Conservation (phyloP, 2,888 invertebrate genomes). For the Nudaria mundana region DNA sequence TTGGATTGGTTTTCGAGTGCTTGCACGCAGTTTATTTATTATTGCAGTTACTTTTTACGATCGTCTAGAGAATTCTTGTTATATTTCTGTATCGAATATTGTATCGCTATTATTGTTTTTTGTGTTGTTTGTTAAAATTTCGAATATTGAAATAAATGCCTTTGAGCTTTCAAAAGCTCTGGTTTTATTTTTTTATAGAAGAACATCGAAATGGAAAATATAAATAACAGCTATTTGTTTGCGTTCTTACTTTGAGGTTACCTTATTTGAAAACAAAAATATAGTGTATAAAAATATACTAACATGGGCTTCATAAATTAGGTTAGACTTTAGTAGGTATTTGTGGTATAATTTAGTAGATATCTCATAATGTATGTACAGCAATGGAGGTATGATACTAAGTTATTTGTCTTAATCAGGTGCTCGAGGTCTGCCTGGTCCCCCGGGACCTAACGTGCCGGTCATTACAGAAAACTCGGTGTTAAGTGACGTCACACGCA, state of each 20-base stretch:
- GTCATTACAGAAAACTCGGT: slow-evolving; percentile 54
- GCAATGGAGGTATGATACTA: no score
- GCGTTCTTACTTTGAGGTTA: no score
- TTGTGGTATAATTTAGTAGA: no score
- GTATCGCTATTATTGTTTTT: slow-evolving; percentile 24
- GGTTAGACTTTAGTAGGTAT: no score
- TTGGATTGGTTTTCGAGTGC: slow-evolving; percentile 50
- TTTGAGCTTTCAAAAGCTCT: slow-evolving; percentile 11
- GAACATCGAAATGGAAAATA: background rate
- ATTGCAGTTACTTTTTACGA: slow-evolving; percentile 60
- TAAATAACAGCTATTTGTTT: no score
- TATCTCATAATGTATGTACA: no score
- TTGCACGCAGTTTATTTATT: slow-evolving; percentile 60
- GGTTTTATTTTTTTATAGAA: slow-evolving; percentile 8
- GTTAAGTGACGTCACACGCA: slow-evolving; percentile 42
- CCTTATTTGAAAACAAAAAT: no score
- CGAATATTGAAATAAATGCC: slow-evolving; percentile 28
- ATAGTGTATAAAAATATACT: no score
- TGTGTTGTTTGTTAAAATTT: slow-evolving; percentile 16
- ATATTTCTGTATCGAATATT: slow-evolving; percentile 40
- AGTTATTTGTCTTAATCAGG: slow-evolving; percentile 34
- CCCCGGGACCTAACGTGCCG: slow-evolving; percentile 50
- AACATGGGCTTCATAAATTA: no score
- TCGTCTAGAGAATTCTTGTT: slow-evolving; percentile 48
- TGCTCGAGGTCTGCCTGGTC: slow-evolving; percentile 60